Evolutionary conservation across 1,140 invertebrate species (phyloP).

Genomic region (Brachionus calyciflorus): DNA sequence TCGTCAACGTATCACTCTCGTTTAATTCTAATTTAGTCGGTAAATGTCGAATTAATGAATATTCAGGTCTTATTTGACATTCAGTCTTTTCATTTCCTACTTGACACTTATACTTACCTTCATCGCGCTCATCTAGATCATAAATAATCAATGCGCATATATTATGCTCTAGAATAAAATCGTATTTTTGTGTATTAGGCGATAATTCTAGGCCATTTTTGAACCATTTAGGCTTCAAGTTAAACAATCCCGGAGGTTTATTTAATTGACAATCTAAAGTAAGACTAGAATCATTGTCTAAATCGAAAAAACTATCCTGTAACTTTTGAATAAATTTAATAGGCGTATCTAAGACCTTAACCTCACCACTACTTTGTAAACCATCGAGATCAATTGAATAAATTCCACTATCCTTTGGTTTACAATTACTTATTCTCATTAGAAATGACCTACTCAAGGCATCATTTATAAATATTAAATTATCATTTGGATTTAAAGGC

Average conservation of each 20-base stretch:
- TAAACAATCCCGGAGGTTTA: background rate
- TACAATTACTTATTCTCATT: constrained; percentile 25
- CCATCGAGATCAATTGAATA: constrained; percentile 41
- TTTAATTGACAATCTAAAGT: constrained; percentile 34
- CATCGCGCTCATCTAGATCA: constrained; percentile 31
- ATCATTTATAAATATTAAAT: background rate
- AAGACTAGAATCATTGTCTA: background rate
- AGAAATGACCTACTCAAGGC: background rate
- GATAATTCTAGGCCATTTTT: constrained; percentile 11
- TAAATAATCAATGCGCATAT: constrained; percentile 42
- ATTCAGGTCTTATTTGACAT: constrained; percentile 26
- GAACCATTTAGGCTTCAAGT: constrained; percentile 19
- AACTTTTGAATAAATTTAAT: constrained; percentile 26
- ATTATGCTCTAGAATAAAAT: constrained; percentile 32
- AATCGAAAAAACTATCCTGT: constrained; percentile 15
- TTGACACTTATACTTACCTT: constrained; percentile 15
- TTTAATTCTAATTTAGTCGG: background rate
- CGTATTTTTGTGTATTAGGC: constrained; percentile 27
- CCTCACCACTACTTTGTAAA: background rate
- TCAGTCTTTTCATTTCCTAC: background rate
- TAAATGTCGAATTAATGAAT: background rate
- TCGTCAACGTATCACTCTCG: background rate
- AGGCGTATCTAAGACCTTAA: background rate
- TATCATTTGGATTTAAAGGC: background rate
- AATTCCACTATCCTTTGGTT: background rate